These are phyloP conservation scores for Plodia interpunctella DNA, from an alignment of 1,140 invertebrate genomes.

Conservation along the genomic window DNA sequence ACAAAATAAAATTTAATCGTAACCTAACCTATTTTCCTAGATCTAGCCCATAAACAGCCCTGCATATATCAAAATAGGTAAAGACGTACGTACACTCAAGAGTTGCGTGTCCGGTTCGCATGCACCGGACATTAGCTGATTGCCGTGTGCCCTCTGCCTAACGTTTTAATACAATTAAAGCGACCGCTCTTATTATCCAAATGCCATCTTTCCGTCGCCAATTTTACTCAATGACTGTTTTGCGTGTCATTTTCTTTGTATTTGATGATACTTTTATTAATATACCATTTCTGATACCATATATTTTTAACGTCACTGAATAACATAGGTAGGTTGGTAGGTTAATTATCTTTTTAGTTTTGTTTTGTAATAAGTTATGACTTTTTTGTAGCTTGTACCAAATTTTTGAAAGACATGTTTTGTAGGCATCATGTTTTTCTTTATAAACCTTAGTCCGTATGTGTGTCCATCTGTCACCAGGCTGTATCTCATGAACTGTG, in stretches of 20 bases:
- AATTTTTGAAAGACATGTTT: no score
- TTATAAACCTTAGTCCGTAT: no score
- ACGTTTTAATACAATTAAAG: constrained; percentile 75
- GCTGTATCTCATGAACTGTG: no score
- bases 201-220: constrained; percentile 53
- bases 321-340: no score
- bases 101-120: constrained; percentile 64
- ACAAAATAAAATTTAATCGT: no score
- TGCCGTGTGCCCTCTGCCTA: constrained; percentile 59
- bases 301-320: not conserved
- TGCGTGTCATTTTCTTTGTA: constrained; percentile 43
- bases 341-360: no score
- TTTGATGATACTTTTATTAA: constrained; percentile 1
- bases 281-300: not conserved
- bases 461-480: no score
- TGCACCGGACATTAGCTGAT: constrained; percentile 68
- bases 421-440: no score
- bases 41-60: not conserved
- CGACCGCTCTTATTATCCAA: constrained; percentile 55
- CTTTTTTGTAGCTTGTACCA: no score
- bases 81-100: constrained; percentile 19
- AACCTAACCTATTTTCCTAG: not conserved
- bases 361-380: no score
- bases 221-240: constrained; percentile 65
- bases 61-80: not conserved